phyloP scores from a whole-genome alignment of 2,797 vertebrate genomes.

The Kryptolebias ocellatus region DNA sequence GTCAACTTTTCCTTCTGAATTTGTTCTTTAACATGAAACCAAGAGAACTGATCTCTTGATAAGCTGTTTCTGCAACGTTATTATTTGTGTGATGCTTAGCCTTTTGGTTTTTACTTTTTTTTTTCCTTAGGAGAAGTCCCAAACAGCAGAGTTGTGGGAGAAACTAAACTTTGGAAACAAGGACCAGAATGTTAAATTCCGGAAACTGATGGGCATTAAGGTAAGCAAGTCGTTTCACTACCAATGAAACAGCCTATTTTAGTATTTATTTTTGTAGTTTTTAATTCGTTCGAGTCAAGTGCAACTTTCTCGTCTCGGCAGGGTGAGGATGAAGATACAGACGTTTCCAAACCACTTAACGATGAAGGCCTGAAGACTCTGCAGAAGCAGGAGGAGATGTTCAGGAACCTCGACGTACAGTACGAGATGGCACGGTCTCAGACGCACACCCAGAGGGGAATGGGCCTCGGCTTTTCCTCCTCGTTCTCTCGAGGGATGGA shows the following conservation, averaged over 20 bases:
- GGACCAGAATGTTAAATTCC: slow-evolving; percentile 99
- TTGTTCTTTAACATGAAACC: neutral
- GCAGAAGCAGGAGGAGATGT: slow-evolving; percentile 98
- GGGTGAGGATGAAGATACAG: slow-evolving; percentile 90
- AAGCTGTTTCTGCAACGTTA: neutral
- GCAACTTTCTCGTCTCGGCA: slow-evolving; percentile 47
- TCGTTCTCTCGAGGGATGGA: slow-evolving; percentile 95
- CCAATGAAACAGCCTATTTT: neutral
- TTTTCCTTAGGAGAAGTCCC: slow-evolving; percentile 88
- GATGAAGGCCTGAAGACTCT: slow-evolving; percentile 94
- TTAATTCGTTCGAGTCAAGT: neutral
- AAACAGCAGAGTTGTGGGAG: slow-evolving; percentile 98
- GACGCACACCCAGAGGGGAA: slow-evolving; percentile 96
- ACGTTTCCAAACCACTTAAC: slow-evolving; percentile 83
- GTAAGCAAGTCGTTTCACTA: slow-evolving; percentile 75
- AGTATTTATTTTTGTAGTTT: neutral
- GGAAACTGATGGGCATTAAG: slow-evolving; percentile 99
- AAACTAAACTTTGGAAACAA: slow-evolving; percentile 99
- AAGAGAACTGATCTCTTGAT: neutral
- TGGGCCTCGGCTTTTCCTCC: slow-evolving; percentile 95
- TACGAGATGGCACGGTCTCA: slow-evolving; percentile 99
- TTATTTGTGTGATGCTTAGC: neutral
- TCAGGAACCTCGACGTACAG: slow-evolving; percentile 95
- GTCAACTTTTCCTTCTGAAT: neutral
- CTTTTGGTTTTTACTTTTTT: slow-evolving; percentile 7